A percentile compares a stretch with the other conserved stretches of the same genome.
These are phyloP conservation scores for Lordiphosa clarofinis DNA, from an alignment of 1,140 invertebrate genomes.

Conservation along the genomic window DNA sequence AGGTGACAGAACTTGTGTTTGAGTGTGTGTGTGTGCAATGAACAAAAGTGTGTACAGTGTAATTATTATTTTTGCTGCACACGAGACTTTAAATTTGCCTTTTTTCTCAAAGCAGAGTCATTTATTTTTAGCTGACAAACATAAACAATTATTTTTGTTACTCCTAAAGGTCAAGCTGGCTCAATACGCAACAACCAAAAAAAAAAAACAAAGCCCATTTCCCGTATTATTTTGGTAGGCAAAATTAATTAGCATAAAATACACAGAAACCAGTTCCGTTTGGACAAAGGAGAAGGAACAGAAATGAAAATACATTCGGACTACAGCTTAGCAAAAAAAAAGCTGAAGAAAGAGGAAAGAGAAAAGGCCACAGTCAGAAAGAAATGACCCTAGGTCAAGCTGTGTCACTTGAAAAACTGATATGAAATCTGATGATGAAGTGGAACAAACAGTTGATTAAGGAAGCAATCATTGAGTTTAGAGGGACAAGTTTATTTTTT, in stretches of 20 bases:
- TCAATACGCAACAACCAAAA: too few species aligned
- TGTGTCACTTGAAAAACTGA: slow-evolving; percentile 18
- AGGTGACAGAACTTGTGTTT: too few species aligned
- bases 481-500: too few species aligned
- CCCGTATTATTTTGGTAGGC: slow-evolving; percentile 3
- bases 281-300: slow-evolving; percentile 21
- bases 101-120: too few species aligned
- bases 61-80: slow-evolving; percentile 16
- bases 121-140: too few species aligned
- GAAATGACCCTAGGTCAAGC: not conserved
- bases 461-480: too few species aligned
- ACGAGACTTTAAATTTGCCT: too few species aligned
- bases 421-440: slow-evolving; percentile 36
- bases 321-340: slow-evolving; percentile 10
- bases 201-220: too few species aligned
- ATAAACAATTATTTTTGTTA: too few species aligned
- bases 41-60: not conserved
- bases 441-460: too few species aligned
- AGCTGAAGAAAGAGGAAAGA: slow-evolving; percentile 20
- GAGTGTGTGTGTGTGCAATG: not conserved
- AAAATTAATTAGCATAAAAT: slow-evolving; percentile 58
- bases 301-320: slow-evolving; percentile 20
- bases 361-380: slow-evolving; percentile 18
- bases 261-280: slow-evolving; percentile 28
- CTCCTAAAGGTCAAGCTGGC: too few species aligned